A percentile compares a stretch with the other conserved stretches of the same genome.
Evolutionary conservation across 1,140 invertebrate genomes (phyloP).

Genomic region (Drosophila ohnishii): DNA sequence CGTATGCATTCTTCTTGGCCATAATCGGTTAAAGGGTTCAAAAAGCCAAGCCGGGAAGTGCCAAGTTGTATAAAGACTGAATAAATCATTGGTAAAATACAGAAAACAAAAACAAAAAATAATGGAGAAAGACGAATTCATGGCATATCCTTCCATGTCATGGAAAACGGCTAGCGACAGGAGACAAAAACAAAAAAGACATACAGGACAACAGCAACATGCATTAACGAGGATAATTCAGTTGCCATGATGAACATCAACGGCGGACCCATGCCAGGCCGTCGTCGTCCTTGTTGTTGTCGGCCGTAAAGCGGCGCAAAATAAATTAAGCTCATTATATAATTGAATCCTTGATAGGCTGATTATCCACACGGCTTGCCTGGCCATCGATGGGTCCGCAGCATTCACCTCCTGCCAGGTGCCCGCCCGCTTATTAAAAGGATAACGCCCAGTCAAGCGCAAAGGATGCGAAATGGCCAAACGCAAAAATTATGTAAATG

Average conservation of each 20-base stretch:
- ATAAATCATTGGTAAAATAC: slow-evolving; percentile 49
- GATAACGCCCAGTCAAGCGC: slow-evolving; percentile 75
- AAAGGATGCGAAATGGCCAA: slow-evolving; percentile 75
- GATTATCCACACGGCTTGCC: slow-evolving; percentile 77
- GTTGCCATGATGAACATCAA: slow-evolving; percentile 43
- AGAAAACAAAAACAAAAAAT: not conserved
- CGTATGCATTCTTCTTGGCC: slow-evolving; percentile 21
- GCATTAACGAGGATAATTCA: slow-evolving; percentile 43
- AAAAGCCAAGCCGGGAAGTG: slow-evolving; percentile 35
- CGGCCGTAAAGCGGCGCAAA: slow-evolving; percentile 64
- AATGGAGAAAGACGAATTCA: slow-evolving; percentile 35
- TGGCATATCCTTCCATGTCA: slow-evolving; percentile 49
- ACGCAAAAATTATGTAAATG: slow-evolving; percentile 79
- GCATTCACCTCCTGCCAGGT: slow-evolving; percentile 7
- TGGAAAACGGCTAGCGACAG: slow-evolving; percentile 17
- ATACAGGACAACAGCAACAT: slow-evolving; percentile 13
- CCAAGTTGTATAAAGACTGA: slow-evolving; percentile 13
- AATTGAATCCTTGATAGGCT: slow-evolving; percentile 66
- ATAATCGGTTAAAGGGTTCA: slow-evolving; percentile 44
- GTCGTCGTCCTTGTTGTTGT: slow-evolving; percentile 24
- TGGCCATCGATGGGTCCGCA: not conserved
- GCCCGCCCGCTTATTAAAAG: slow-evolving; percentile 67
- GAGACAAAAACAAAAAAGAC: slow-evolving; percentile 6
- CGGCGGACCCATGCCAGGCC: slow-evolving; percentile 5
- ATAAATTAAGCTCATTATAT: slow-evolving; percentile 71